phyloP scores from a whole-genome alignment of 2,797 vertebrate species.

The Chloroceryle inda region DNA sequence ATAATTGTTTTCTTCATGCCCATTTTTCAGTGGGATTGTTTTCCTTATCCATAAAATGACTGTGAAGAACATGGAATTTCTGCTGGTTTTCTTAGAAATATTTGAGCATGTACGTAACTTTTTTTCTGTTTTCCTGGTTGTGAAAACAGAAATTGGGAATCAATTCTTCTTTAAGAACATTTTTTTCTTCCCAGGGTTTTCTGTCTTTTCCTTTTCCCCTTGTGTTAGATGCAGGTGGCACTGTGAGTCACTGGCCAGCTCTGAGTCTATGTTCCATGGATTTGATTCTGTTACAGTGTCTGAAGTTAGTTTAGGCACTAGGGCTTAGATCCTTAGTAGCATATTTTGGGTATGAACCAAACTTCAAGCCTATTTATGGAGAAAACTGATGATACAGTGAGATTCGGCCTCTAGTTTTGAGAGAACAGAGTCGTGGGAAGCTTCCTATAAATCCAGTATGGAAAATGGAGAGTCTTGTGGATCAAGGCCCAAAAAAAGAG shows the following conservation, averaged over 20 bases:
- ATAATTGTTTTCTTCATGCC: neutral
- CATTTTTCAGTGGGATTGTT: neutral
- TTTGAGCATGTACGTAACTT: neutral
- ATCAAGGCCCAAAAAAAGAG: neutral
- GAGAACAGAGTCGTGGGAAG: neutral
- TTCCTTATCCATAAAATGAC: neutral
- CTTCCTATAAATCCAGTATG: neutral
- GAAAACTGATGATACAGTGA: neutral
- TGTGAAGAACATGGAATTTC: neutral
- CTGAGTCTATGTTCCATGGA: neutral
- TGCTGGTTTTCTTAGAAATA: neutral
- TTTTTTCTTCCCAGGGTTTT: neutral
- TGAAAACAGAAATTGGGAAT: neutral
- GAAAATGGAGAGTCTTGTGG: neutral
- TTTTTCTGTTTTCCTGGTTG: neutral
- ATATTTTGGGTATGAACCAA: neutral
- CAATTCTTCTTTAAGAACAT: neutral
- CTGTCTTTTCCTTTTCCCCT: neutral
- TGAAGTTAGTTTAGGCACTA: neutral
- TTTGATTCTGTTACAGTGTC: neutral
- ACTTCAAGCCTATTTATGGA: neutral
- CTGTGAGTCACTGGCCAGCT: neutral
- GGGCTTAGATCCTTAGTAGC: neutral
- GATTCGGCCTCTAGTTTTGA: neutral
- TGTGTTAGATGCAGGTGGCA: neutral